phyloP scores from a whole-genome alignment of 2,113 vertebrate genomes.

The Amblyopsis rosae region DNA sequence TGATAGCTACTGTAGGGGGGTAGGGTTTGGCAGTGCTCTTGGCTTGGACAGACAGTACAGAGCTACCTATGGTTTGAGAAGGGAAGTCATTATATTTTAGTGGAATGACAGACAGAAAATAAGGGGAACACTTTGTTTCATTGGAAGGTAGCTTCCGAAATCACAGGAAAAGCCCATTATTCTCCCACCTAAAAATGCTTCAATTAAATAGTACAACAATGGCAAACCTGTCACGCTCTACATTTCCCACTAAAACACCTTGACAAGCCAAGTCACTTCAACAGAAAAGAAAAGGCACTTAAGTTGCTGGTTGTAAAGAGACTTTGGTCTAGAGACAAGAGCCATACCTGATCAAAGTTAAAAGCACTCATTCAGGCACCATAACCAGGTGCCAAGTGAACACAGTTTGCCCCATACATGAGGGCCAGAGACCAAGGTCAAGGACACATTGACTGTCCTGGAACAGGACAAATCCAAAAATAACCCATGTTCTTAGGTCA shows the following conservation, averaged over 20 bases:
- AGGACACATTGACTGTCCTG: background rate
- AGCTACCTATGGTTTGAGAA: background rate
- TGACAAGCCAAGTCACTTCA: conserved; percentile 35
- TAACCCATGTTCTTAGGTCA: too few species aligned
- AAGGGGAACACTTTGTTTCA: background rate
- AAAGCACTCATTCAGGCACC: background rate
- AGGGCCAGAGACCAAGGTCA: conserved; percentile 8
- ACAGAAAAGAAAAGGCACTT: conserved; percentile 57
- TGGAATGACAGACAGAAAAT: background rate
- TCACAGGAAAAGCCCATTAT: conserved; percentile 20
- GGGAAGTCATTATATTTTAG: background rate
- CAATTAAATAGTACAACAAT: background rate
- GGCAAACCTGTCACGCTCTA: background rate
- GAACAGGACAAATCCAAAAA: too few species aligned
- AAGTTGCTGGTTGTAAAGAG: conserved; percentile 49
- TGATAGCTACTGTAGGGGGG: conserved; percentile 27
- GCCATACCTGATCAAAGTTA: background rate
- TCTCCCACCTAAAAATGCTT: background rate
- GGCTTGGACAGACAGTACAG: too few species aligned
- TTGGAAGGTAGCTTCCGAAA: conserved; percentile 2
- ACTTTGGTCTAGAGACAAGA: conserved; percentile 53
- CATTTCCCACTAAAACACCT: conserved; percentile 21
- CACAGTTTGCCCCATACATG: conserved; percentile 19
- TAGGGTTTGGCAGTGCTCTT: conserved; percentile 45
- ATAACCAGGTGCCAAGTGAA: conserved; percentile 22